Conservation (phyloP, 2,113 vertebrate species). For the Alosa alosa region DNA sequence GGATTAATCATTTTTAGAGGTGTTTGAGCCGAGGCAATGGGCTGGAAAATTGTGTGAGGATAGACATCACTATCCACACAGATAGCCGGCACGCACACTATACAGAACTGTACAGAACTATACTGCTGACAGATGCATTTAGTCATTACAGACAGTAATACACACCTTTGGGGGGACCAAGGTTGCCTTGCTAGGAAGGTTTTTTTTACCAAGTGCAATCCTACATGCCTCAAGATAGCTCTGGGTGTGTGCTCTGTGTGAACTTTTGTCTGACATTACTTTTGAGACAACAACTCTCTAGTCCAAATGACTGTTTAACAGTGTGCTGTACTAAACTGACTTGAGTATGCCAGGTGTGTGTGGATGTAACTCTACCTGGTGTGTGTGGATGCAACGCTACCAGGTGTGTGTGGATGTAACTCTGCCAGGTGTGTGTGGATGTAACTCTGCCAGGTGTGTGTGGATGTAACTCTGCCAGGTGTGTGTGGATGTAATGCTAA, state of each 20-base stretch:
- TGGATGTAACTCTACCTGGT: not conserved
- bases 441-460: not conserved
- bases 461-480: not conserved
- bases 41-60: slow-evolving; percentile 51
- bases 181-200: no score
- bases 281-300: no score
- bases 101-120: not conserved
- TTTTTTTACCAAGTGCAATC: no score
- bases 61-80: slow-evolving; percentile 33
- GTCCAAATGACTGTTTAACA: not conserved
- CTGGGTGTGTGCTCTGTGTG: no score
- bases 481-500: not conserved
- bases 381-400: not conserved
- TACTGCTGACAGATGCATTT: not conserved
- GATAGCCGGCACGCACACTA: not conserved
- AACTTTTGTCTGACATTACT: no score
- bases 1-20: slow-evolving; percentile 49
- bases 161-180: not conserved
- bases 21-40: slow-evolving; percentile 48
- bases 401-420: not conserved
- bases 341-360: not conserved
- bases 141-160: not conserved
- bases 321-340: not conserved
- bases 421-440: not conserved
- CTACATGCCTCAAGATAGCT: no score